Conservation (phyloP, 2,113 vertebrate species). For the Zingel zingel region DNA sequence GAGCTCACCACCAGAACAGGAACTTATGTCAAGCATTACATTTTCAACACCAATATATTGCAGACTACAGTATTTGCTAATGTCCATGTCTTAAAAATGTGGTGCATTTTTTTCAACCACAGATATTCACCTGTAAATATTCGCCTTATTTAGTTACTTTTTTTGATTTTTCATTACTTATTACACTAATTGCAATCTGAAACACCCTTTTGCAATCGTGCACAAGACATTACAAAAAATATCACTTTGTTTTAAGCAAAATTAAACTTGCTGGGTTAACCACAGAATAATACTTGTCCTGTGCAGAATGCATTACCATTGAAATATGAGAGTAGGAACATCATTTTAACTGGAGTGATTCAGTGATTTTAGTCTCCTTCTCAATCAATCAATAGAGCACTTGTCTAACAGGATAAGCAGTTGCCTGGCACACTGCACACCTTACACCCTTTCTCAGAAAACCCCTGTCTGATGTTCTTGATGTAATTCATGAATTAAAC, state of each 20-base stretch:
- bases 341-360: conserved; percentile 56
- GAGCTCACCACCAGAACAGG: neutral
- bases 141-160: neutral
- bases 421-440: conserved; percentile 15
- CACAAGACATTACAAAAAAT: neutral
- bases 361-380: conserved; percentile 54
- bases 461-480: conserved; percentile 9
- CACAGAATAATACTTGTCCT: conserved; percentile 17
- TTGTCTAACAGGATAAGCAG: conserved; percentile 33
- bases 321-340: conserved; percentile 14
- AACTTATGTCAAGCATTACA: neutral
- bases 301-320: conserved; percentile 29
- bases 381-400: conserved; percentile 67
- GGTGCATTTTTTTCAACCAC: neutral
- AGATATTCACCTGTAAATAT: neutral
- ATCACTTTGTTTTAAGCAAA: neutral
- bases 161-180: neutral
- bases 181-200: too few relatives aligned
- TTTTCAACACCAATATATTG: too few relatives aligned
- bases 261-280: neutral
- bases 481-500: conserved; percentile 26
- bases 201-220: neutral
- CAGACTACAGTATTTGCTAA: neutral
- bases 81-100: neutral
- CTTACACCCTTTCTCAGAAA: conserved; percentile 18